Conservation (phyloP, 2,888 invertebrate genomes). For the Microchrysa polita region DNA sequence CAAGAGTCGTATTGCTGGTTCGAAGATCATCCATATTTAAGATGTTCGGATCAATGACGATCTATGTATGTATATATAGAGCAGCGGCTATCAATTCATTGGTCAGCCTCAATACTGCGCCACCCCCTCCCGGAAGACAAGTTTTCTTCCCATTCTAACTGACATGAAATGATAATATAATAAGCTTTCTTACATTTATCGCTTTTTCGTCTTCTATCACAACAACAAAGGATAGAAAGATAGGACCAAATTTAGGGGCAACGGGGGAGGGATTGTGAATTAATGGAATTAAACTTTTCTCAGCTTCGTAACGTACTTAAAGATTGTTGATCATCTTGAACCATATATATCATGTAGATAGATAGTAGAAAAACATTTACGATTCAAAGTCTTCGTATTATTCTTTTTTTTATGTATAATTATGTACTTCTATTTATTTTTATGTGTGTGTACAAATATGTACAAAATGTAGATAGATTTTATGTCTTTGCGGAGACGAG, state of each 20-base stretch:
- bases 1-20: too few relatives aligned
- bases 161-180: too few relatives aligned
- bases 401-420: background rate
- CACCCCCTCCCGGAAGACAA: too few relatives aligned
- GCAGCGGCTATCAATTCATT: too few relatives aligned
- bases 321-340: background rate
- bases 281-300: too few relatives aligned
- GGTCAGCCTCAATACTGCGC: too few relatives aligned
- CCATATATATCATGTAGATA: constrained; percentile 24
- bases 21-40: too few relatives aligned
- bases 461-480: background rate
- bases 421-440: too few relatives aligned
- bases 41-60: too few relatives aligned
- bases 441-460: background rate
- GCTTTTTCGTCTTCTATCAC: constrained; percentile 21
- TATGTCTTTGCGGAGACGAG: background rate
- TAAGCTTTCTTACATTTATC: constrained; percentile 6
- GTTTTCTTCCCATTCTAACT: too few relatives aligned
- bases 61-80: too few relatives aligned
- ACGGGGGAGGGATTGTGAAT: too few relatives aligned
- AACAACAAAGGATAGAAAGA: background rate
- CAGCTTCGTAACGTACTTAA: constrained; percentile 1
- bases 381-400: background rate
- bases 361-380: constrained; percentile 38
- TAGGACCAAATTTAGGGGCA: background rate